Percentiles rank a stretch among this genome's conserved stretches.
phyloP scores from a whole-genome alignment of 2,888 invertebrate species.

The Galeruca laticollis region DNA sequence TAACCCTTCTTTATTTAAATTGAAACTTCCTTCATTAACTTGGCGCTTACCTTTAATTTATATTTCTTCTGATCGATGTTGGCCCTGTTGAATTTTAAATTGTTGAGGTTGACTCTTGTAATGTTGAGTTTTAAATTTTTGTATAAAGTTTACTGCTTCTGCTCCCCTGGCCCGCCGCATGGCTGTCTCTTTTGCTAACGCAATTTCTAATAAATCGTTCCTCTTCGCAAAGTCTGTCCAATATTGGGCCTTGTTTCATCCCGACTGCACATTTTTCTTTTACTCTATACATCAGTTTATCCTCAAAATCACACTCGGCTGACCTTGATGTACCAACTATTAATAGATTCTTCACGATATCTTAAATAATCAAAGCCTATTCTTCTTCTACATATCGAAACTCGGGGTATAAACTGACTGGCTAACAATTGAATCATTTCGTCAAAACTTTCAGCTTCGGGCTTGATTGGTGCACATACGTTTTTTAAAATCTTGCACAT shows the following conservation, averaged over 20 bases:
- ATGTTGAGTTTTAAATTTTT: too few species aligned
- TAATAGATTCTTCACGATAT: constrained; percentile 41
- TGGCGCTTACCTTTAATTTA: not conserved
- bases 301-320: constrained; percentile 49
- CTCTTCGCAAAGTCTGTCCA: constrained; percentile 32
- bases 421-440: not conserved
- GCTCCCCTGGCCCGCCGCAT: too few species aligned
- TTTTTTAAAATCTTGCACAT: constrained; percentile 40
- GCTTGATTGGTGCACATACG: constrained; percentile 40
- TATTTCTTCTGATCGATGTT: not conserved
- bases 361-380: constrained; percentile 41
- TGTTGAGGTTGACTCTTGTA: too few species aligned
- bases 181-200: too few species aligned
- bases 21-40: too few species aligned
- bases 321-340: constrained; percentile 43
- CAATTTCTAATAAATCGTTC: too few species aligned
- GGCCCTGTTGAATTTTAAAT: not conserved
- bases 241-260: constrained; percentile 28
- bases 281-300: too few species aligned
- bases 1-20: not conserved
- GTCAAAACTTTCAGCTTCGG: constrained; percentile 19
- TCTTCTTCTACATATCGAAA: constrained; percentile 41
- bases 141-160: too few species aligned
- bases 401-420: constrained; percentile 34
- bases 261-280: constrained; percentile 35